A percentile compares a stretch with the other conserved stretches of the same genome.
These are phyloP conservation scores for Pygathrix nemaeus DNA, from an alignment of 2,113 vertebrate genomes.

Conservation along the genomic window DNA sequence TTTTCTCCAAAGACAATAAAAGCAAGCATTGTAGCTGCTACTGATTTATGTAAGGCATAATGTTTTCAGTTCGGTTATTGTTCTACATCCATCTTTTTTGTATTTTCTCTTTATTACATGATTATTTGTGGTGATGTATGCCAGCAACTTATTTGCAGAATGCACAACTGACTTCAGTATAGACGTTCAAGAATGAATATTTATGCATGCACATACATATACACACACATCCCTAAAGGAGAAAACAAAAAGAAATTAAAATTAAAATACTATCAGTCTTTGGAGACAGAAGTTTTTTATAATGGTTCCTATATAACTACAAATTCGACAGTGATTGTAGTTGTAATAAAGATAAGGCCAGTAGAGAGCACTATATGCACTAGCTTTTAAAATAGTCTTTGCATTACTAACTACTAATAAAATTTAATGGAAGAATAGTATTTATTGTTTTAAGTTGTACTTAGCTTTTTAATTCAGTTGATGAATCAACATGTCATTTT, in stretches of 20 bases:
- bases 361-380: conserved; percentile 63
- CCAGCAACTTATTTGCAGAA: not conserved
- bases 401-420: not conserved
- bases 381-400: conserved; percentile 34
- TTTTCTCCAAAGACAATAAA: not conserved
- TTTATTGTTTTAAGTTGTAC: not conserved
- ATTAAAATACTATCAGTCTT: not conserved
- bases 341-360: conserved; percentile 69
- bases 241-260: not conserved
- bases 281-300: not conserved
- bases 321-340: not conserved
- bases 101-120: not conserved
- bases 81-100: not conserved
- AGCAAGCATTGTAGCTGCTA: not conserved
- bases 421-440: not conserved
- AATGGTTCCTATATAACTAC: not conserved
- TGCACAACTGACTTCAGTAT: not conserved
- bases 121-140: not conserved
- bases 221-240: not conserved
- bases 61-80: not conserved
- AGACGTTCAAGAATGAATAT: not conserved
- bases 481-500: not conserved
- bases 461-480: not conserved
- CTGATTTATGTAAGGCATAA: not conserved
- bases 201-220: not conserved